These are phyloP conservation scores for Sigmodon hispidus DNA, from an alignment of 2,113 vertebrate genomes.

Conservation along the genomic window DNA sequence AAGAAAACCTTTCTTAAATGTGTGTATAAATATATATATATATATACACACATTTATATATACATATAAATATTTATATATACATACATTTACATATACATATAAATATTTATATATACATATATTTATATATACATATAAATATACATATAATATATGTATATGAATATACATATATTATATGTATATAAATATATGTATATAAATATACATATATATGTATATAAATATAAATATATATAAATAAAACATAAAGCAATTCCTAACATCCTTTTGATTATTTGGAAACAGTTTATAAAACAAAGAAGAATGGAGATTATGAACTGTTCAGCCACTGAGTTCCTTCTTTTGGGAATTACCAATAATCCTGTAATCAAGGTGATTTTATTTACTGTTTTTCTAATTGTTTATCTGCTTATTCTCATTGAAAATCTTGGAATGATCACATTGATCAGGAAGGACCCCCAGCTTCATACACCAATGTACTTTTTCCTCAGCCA, in stretches of 20 bases:
- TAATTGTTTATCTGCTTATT: background rate
- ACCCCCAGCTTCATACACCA: background rate
- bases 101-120: no score
- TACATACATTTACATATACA: no score
- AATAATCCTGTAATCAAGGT: background rate
- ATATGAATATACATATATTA: no score
- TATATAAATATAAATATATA: no score
- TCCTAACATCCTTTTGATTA: background rate
- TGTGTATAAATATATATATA: no score
- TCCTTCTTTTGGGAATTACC: conserved; percentile 45
- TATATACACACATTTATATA: no score
- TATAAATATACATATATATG: background rate
- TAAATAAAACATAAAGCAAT: no score
- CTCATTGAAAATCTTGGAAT: conserved; percentile 8
- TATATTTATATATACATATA: no score
- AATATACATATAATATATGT: no score
- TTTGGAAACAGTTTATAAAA: background rate
- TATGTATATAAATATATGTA: no score
- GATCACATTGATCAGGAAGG: background rate
- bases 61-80: no score
- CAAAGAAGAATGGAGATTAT: background rate
- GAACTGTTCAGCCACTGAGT: conserved; percentile 10
- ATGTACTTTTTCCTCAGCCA: conserved; percentile 53
- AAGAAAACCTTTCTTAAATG: no score
- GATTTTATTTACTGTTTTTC: background rate